Evolutionary conservation across 2,113 vertebrate genomes (phyloP).

Genomic region (Tupaia chinensis): DNA sequence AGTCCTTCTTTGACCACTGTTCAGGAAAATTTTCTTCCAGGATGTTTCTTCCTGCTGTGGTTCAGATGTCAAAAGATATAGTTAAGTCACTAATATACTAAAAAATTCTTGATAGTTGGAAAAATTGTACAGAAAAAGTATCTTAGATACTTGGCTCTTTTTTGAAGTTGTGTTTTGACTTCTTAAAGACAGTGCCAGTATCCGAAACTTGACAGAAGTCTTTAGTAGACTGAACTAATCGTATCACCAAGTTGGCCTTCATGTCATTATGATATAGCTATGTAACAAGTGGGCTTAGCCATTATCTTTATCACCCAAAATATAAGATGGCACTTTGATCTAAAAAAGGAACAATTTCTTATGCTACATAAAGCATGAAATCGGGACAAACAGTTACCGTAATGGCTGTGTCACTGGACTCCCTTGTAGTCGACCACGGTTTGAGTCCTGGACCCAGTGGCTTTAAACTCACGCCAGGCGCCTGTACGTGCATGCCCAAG

Average conservation of each 20-base stretch:
- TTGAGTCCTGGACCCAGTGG: too few relatives aligned
- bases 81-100: slow-evolving; percentile 37
- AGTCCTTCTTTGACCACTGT: background rate
- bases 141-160: slow-evolving; percentile 46
- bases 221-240: slow-evolving; percentile 34
- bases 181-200: slow-evolving; percentile 25
- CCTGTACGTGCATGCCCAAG: too few relatives aligned
- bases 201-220: slow-evolving; percentile 5
- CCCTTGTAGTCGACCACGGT: too few relatives aligned
- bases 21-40: slow-evolving; percentile 30
- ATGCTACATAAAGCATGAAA: background rate
- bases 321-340: slow-evolving; percentile 42
- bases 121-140: slow-evolving; percentile 43
- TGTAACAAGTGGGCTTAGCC: slow-evolving; percentile 28
- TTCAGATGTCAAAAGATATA: slow-evolving; percentile 31
- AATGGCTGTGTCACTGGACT: too few relatives aligned
- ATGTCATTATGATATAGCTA: slow-evolving; percentile 49
- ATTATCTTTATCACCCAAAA: slow-evolving; percentile 37
- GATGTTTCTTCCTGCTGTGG: slow-evolving; percentile 37
- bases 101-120: slow-evolving; percentile 27
- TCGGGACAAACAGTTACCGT: background rate
- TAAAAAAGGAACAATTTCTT: slow-evolving; percentile 51
- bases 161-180: slow-evolving; percentile 60
- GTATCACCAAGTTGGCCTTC: background rate
- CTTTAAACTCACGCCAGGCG: too few relatives aligned